Evolutionary conservation across 2,888 invertebrate species (phyloP), one percentile per base, ranked within the genome.

Genomic region (Xylophagus ater): DNA sequence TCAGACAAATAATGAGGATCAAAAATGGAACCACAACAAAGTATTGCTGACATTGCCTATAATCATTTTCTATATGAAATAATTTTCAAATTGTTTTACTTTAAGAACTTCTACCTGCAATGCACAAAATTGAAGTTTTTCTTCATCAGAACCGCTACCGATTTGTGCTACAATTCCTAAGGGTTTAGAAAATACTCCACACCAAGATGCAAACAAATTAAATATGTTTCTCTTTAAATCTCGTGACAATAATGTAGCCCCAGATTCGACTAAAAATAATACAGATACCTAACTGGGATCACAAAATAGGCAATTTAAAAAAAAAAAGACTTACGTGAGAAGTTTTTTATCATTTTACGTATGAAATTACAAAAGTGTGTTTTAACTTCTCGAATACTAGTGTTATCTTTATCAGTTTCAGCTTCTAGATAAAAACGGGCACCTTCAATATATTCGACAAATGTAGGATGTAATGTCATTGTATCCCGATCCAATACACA

Each of bases 11-110:
- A 82, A 33, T 75, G 73, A 1, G 82, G 75, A 53, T 94, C 88
- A 62, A 96, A 97, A 53, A 92, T 88, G 0, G 93, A 84, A 0
- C 98, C 98, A 60, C 96, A 96, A 58, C 93, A 93, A 2, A 97
- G 73, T 18, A 98, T 70, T 8, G 93, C 87, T 45, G 93, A 90
- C 88, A 97, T 94, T 2, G 97, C 96, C 71, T 92, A 73, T 37
- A 21, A 29, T 21, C 8, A 24, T 25, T 23, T 19, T 12, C 29
- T 25, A 4, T 24, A 9, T 18, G 33, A 34, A 18, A 17, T 18
- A 25, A 15, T 4, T 8, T 35, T 3, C 10, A 21, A 17, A n/a
- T 13, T n/a, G 13, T 12, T 18, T 10, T 19, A 39, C 24, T 30
- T 30, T 25, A 7, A 30, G 23, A 49, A 45, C 47, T 44, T 44